A percentile compares a stretch with the other conserved stretches of the same genome.
phyloP scores from a whole-genome alignment of 2,888 invertebrate species.

The Geophilus truncorum region DNA sequence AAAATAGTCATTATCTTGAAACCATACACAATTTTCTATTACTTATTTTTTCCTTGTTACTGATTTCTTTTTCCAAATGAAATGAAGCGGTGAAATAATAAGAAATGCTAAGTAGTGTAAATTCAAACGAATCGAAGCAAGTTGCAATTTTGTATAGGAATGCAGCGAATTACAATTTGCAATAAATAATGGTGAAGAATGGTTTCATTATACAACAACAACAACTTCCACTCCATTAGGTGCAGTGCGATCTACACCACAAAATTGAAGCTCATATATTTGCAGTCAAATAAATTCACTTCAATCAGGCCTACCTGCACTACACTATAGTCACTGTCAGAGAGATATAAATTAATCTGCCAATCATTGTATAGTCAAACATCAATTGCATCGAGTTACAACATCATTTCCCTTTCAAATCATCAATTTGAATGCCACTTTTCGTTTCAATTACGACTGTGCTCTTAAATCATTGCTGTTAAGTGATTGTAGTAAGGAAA shows the following conservation, averaged over 20 bases:
- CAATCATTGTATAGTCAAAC: neutral
- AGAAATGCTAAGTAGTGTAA: neutral
- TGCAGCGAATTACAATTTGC: neutral
- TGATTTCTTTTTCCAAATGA: neutral
- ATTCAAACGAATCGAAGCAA: neutral
- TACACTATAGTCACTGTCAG: neutral
- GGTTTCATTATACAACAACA: neutral
- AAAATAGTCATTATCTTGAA: neutral
- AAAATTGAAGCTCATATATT: neutral
- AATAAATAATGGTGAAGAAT: neutral
- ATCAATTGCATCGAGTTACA: neutral
- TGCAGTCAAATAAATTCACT: neutral
- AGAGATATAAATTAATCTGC: neutral
- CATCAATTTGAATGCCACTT: neutral
- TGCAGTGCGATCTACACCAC: neutral
- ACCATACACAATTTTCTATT: neutral
- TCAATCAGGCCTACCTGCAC: neutral
- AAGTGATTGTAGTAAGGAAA: no score
- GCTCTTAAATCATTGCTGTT: neutral
- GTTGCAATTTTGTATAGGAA: neutral
- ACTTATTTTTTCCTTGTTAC: neutral
- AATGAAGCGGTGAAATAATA: neutral
- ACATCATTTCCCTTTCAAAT: neutral
- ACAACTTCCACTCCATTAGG: neutral
- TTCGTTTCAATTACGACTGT: neutral